Conservation (phyloP, 2,888 invertebrate species). For the Melieria omissa region DNA sequence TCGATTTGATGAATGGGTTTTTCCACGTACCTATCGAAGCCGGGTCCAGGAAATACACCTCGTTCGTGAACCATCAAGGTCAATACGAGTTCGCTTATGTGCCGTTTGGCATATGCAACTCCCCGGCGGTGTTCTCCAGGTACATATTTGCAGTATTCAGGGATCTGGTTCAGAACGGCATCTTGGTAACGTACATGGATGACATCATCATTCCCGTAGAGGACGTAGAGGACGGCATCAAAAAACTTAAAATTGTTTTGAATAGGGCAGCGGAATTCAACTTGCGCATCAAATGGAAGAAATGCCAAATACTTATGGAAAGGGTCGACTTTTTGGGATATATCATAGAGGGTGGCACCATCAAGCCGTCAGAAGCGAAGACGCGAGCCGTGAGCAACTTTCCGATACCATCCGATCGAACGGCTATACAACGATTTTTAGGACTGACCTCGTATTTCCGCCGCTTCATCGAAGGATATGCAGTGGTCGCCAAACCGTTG, state of each 20-base stretch:
- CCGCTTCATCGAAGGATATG: conserved; percentile 32
- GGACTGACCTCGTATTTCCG: conserved; percentile 39
- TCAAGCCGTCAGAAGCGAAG: conserved; percentile 35
- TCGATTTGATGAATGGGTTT: no score
- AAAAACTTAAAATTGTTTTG: conserved; percentile 27
- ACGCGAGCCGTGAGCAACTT: conserved; percentile 23
- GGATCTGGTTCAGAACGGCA: conserved; percentile 21
- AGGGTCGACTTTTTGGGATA: conserved; percentile 33
- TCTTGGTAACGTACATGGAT: conserved; percentile 29
- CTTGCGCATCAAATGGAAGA: conserved; percentile 37
- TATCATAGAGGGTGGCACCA: conserved; percentile 13
- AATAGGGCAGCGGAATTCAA: conserved; percentile 25
- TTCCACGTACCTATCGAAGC: no score
- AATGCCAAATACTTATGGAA: conserved; percentile 38
- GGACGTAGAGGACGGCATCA: conserved; percentile 24
- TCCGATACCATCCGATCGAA: conserved; percentile 28
- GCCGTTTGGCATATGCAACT: conserved; percentile 42
- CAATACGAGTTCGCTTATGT: conserved; percentile 16
- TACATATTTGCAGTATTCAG: conserved; percentile 26
- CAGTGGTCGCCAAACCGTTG: conserved; percentile 55
- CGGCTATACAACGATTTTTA: conserved; percentile 34
- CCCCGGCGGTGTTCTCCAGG: conserved; percentile 39
- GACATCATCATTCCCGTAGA: background rate
- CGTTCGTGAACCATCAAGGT: no score
- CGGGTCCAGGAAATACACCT: no score